Conservation (phyloP, 2,888 invertebrate species). For the Pinctada fucata region DNA sequence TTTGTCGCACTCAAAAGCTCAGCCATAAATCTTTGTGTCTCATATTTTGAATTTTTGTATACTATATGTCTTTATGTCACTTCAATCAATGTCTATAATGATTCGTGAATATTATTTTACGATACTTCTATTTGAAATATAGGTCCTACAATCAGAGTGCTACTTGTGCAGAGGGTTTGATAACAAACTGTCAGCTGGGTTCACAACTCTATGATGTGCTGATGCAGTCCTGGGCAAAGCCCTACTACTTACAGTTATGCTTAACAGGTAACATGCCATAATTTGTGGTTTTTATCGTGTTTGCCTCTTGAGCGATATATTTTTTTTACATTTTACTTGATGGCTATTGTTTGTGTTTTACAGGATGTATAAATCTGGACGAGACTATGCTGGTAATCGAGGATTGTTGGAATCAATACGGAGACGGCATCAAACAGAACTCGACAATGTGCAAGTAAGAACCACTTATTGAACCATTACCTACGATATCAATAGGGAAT, state of each 20-base stretch:
- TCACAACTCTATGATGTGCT: neutral
- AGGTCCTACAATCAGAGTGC: conserved; percentile 14
- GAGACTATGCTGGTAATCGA: conserved; percentile 19
- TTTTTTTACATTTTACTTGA: neutral
- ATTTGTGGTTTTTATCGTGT: neutral
- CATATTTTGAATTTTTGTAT: neutral
- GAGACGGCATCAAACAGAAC: neutral
- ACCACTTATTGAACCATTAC: too few relatives aligned
- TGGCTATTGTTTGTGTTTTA: neutral
- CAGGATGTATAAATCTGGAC: conserved; percentile 19
- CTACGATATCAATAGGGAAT: too few relatives aligned
- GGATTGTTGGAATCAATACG: neutral
- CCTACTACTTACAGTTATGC: neutral
- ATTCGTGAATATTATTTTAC: too few relatives aligned
- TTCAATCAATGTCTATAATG: too few relatives aligned
- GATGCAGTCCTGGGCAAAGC: neutral
- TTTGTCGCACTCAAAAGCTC: too few relatives aligned
- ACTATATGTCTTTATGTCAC: neutral
- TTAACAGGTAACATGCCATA: conserved; percentile 8
- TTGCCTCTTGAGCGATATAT: neutral
- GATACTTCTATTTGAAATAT: too few relatives aligned
- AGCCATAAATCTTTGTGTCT: too few relatives aligned
- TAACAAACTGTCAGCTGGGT: conserved; percentile 11
- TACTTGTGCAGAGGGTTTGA: neutral
- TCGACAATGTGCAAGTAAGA: neutral